A percentile compares a stretch with the other conserved stretches of the same genome.
Evolutionary conservation across 2,888 invertebrate species (phyloP).

Genomic region (Rapana venosa): DNA sequence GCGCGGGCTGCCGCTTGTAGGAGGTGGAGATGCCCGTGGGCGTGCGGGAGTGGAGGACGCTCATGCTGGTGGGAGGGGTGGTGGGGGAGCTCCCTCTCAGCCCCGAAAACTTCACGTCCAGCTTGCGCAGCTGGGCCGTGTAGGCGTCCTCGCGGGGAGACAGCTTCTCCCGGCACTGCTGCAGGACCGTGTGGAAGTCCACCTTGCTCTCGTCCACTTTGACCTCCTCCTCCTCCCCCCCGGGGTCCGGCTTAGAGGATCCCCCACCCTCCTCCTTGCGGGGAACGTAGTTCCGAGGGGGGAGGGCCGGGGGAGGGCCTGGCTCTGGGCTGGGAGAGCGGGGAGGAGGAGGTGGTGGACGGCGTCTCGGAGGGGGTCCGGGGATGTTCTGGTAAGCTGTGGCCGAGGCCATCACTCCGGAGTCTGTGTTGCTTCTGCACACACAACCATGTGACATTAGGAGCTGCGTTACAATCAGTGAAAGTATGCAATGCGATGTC

Average conservation of each 20-base stretch:
- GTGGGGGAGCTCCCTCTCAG: constrained; percentile 45
- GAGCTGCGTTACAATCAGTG: too few species aligned
- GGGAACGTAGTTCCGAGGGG: constrained; percentile 61
- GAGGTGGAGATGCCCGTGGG: constrained; percentile 60
- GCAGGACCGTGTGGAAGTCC: constrained; percentile 54
- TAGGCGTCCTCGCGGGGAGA: constrained; percentile 66
- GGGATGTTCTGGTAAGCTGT: constrained; percentile 61
- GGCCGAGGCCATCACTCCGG: constrained; percentile 55
- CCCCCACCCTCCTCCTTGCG: constrained; percentile 1
- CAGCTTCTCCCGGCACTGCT: constrained; percentile 55
- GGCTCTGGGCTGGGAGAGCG: constrained; percentile 61
- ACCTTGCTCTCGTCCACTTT: constrained; percentile 47
- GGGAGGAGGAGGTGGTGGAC: constrained; percentile 59
- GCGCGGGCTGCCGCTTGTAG: constrained; percentile 62
- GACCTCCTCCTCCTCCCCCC: constrained; percentile 43
- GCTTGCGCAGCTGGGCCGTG: constrained; percentile 67
- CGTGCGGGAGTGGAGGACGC: constrained; percentile 49
- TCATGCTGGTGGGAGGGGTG: constrained; percentile 37
- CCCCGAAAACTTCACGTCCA: constrained; percentile 72
- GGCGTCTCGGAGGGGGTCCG: constrained; percentile 48
- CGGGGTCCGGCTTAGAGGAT: neutral
- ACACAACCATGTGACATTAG: neutral
- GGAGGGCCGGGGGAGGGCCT: constrained; percentile 64
- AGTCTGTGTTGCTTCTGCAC: constrained; percentile 60
- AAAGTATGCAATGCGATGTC: neutral